phyloP scores from a whole-genome alignment of 1,140 invertebrate species.

The Hydropsyche tenuis region DNA sequence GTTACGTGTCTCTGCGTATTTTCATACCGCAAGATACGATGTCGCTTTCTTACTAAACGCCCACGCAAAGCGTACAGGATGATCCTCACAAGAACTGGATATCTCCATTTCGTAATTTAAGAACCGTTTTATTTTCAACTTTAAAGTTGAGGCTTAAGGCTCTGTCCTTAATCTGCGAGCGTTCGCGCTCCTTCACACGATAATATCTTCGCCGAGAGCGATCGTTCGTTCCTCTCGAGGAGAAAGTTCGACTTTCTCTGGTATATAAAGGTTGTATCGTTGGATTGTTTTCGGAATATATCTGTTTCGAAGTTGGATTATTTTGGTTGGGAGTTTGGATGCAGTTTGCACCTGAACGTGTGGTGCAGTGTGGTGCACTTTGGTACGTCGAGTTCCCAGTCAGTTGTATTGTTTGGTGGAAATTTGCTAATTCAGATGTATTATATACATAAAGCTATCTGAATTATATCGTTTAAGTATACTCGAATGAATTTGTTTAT shows the following conservation, averaged over 20 bases:
- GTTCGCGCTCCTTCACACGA: not conserved
- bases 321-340: not conserved
- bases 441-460: too few relatives aligned
- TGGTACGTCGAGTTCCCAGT: too few relatives aligned
- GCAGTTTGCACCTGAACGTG: not conserved
- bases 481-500: too few relatives aligned
- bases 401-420: too few relatives aligned
- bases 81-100: not conserved
- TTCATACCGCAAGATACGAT: too few relatives aligned
- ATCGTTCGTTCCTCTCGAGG: too few relatives aligned
- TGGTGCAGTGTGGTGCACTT: not conserved
- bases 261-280: too few relatives aligned
- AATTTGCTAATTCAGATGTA: too few relatives aligned
- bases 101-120: slow-evolving; percentile 29
- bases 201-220: not conserved
- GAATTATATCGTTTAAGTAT: too few relatives aligned
- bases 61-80: not conserved
- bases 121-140: slow-evolving; percentile 26
- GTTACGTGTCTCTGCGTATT: too few relatives aligned
- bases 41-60: not conserved
- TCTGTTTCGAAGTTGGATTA: too few relatives aligned
- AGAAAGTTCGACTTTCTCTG: not conserved
- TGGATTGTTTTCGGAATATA: too few relatives aligned
- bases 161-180: not conserved
- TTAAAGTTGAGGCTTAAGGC: not conserved